Conservation (phyloP, 2,113 vertebrate species). For the Catharus minimus region DNA sequence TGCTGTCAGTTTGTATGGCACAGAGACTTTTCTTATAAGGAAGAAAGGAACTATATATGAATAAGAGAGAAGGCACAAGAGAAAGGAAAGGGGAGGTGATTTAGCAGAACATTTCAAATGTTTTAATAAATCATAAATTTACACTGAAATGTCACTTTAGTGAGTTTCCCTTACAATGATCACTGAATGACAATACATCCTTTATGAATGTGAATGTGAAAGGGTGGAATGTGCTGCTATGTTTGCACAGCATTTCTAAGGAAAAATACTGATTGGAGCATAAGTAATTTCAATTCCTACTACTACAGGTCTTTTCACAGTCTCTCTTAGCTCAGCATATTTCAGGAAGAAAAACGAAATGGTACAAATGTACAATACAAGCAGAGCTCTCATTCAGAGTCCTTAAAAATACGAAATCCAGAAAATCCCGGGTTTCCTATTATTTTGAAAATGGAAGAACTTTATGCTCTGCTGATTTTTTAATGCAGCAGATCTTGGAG, state of each 20-base stretch:
- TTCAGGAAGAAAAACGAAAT: background rate
- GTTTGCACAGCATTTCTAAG: background rate
- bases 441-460: slow-evolving; percentile 13
- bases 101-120: slow-evolving; percentile 9
- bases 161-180: background rate
- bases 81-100: background rate
- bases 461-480: slow-evolving; percentile 55
- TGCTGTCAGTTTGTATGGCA: background rate
- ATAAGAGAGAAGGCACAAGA: slow-evolving; percentile 5
- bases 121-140: slow-evolving; percentile 44
- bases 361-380: background rate
- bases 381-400: background rate
- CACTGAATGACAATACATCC: background rate
- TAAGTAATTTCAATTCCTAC: background rate
- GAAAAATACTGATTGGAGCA: background rate
- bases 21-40: background rate
- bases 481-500: slow-evolving; percentile 45
- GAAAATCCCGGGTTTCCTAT: background rate
- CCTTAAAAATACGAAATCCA: slow-evolving; percentile 7
- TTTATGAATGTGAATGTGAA: background rate
- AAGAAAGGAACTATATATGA: background rate
- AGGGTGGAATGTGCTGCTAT: background rate
- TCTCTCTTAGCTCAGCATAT: background rate
- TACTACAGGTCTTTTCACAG: background rate
- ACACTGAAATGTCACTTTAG: slow-evolving; percentile 29